Evolutionary conservation across 2,888 invertebrate genomes (phyloP), one percentile per base, ranked within the genome.

Genomic region (Himalopsyche tibetana): DNA sequence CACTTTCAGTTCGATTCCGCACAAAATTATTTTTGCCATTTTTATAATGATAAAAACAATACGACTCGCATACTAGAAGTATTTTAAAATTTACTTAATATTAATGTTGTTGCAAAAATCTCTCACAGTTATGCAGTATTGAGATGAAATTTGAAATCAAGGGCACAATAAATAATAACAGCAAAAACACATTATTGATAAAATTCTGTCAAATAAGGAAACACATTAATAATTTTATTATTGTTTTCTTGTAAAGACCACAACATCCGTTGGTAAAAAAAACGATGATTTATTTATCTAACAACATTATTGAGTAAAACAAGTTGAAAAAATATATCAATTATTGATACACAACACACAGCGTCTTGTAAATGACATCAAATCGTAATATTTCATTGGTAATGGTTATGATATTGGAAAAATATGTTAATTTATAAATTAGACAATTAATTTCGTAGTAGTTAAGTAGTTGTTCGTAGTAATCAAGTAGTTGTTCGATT

Each of bases 121-220:
- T 15, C 8, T 51, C 74, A 15, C 8, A 36, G 15, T 74, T 36
- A 38, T 12, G 0, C 12, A 74, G 11, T 74, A 36, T 38, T 38
- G 15, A 74, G 74, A 12, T 19, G 38, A 74, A 28, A 74, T 38
- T 28, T 36, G 6, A 74, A 12, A 74, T 11, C 74, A 38, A 74
- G 38, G 74, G 74, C 38, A 74, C 36, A 38, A 74, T 74, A 69
- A 69, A 69, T 69, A 74, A 74, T 74, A 74, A 74, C 12, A 74
- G 38, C 36, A 38, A 38, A 38, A 74, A 38, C n/a, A 28, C 9
- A 6, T 19, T 9, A 74, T 36, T 36, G 74, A 74, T 74, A 74
- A 74, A 36, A 38, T 28, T 15, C 8, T 74, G 74, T 74, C 74
- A 19, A 69, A 6, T 12, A 69, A 38, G 74, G 74, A 38, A 74